Base-by-base conservation (phyloP, 2,113 vertebrate genomes). In the Alaudala cheleensis region DNA sequence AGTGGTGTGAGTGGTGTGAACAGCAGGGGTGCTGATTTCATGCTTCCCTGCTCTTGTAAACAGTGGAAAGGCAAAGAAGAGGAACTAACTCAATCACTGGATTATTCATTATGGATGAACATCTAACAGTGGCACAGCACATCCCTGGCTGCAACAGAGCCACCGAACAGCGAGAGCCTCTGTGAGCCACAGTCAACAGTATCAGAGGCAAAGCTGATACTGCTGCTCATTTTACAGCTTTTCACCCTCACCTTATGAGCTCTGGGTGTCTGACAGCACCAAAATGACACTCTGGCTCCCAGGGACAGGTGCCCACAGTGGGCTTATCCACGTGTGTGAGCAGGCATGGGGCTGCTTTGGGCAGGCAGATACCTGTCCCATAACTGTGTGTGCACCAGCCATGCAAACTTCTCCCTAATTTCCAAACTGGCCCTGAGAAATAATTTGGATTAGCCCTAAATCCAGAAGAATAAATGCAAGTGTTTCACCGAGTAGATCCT, bases 21-120 rank as follows among this genome's bases (percentile, higher is more conserved):
- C 90, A 93, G 92, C 93, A 74, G 93, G 94, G 90, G 88, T 70
- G 88, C 90, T 0, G 66, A 92, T 92, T 93, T 96, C 89, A 93
- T 91, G 94, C 93, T 93, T 86, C 94, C 91, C 83, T 24, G 44
- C 91, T 93, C 93, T 81, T 94, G 94, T 95, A 96, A 97, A 97
- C 93, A 96, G 85, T 58, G 86, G 74, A 95, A 95, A 78, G 90
- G 87, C 89, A 94, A 91, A 95, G 84, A 79, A 53, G 82, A 95
- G 69, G 91, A 95, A 95, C 92, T 90, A 87, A 92, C 93, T 91
- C 80, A 76, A 96, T 93, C 92, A 91, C 49, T 66, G 88, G 93
- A 92, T 93, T 93, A 92, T 94, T 88, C 91, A 91, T 94, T 94
- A 96, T 81, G 93, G 95, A 94, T 93, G 95, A 89, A 84, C 88